phyloP scores from a whole-genome alignment of 2,113 vertebrate genomes.

The Grantiella picta region DNA sequence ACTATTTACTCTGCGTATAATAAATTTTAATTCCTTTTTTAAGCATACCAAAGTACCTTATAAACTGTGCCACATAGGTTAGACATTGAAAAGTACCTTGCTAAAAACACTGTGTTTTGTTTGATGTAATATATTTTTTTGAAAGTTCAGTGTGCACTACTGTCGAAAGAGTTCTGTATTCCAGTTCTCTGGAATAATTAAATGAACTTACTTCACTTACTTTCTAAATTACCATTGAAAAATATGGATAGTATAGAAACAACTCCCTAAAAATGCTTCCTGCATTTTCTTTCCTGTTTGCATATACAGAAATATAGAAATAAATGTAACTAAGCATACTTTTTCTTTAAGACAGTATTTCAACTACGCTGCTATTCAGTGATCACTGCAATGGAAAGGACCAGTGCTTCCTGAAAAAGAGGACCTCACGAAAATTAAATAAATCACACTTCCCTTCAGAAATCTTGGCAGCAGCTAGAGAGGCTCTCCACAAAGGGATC shows the following conservation, averaged over 20 bases:
- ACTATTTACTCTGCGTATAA: background rate
- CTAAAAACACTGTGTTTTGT: background rate
- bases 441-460: background rate
- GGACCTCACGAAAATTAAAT: background rate
- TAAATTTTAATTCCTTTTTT: background rate
- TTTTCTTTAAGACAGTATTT: background rate
- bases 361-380: background rate
- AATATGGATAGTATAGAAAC: background rate
- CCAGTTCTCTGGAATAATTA: background rate
- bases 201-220: background rate
- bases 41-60: background rate
- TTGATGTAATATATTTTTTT: background rate
- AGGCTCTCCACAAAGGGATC: background rate
- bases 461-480: background rate
- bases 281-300: background rate
- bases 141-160: background rate
- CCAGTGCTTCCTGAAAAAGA: background rate
- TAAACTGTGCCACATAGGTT: background rate
- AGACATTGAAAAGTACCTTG: background rate
- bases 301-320: background rate
- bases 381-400: background rate
- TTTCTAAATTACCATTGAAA: background rate
- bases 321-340: background rate
- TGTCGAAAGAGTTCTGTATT: background rate
- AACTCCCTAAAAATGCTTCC: background rate